Base-by-base conservation (phyloP, 2,797 vertebrate genomes). In the Poeciliopsis presidionis region DNA sequence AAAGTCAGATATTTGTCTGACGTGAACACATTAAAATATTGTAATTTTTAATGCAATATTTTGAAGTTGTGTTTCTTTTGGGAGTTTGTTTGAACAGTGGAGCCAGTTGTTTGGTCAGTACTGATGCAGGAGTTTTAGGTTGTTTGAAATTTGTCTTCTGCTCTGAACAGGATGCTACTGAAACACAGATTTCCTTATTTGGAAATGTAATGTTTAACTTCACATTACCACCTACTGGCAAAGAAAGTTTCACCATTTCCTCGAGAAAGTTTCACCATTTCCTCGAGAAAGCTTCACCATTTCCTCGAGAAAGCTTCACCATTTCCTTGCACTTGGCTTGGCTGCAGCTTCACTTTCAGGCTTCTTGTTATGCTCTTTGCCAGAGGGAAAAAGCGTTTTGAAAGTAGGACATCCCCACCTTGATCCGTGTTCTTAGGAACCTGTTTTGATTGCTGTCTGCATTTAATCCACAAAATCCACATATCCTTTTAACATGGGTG, bases 401-500 rank as follows among this genome's bases (percentile, higher is more conserved):
- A 45, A 69, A 43, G 7, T 20, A 53, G 28, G 25, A 53, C n/a
- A 69, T 30, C 33, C n/a, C 12, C 4, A 0, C 51, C 53, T 73
- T 22, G 47, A 73, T 57, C 75, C 74, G 9, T 70, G 20, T 73
- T 71, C 30, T 33, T 22, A 43, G 36, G n/a, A 47, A 20, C 14
- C 47, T 25, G 13, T 51, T 43, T 61, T 18, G 25, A 76, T 2
- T 7, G 0, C 49, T 75, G 25, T 22, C 7, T 8, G 69, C 28
- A 20, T 73, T 65, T 74, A 72, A 76, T 63, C 46, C 33, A 49
- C 8, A 47, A 59, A 79, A 49, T 57, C 20, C 22, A 1, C n/a
- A 41, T 49, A 51, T 39, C 43, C 16, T 51, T 55, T 72, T 65
- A 45, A 78, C 25, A 25, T 30, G 55, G 33, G 75, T 30, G 14